Conservation (phyloP, 2,888 invertebrate species). For the Orthonevra nobilis region DNA sequence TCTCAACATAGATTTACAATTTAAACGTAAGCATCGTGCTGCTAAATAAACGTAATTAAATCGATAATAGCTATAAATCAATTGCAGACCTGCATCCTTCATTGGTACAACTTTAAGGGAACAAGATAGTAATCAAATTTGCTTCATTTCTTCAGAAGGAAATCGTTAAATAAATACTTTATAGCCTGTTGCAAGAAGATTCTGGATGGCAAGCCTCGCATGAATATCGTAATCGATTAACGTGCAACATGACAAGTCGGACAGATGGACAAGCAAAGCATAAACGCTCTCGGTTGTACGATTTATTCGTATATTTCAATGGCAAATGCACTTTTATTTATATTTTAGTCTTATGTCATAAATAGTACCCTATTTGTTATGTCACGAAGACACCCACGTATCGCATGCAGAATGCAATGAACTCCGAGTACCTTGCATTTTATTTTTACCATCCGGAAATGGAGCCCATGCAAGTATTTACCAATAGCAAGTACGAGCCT, state of each 20-base stretch:
- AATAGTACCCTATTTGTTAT: constrained; percentile 45
- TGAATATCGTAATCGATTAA: constrained; percentile 43
- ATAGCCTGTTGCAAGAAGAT: not conserved
- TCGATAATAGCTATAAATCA: constrained; percentile 38
- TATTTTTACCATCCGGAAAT: constrained; percentile 43
- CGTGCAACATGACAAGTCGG: constrained; percentile 19
- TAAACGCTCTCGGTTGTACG: not conserved
- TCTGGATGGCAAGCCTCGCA: too few species aligned
- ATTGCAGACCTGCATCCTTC: constrained; percentile 21
- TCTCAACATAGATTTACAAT: not conserved
- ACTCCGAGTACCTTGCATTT: constrained; percentile 41
- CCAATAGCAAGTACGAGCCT: not conserved
- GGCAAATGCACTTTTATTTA: constrained; percentile 26
- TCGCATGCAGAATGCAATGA: constrained; percentile 44
- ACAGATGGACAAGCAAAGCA: constrained; percentile 13
- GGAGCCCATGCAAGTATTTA: constrained; percentile 7
- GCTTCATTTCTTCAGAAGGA: constrained; percentile 14
- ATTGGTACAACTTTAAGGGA: not conserved
- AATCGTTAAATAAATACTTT: constrained; percentile 9
- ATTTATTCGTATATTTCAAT: constrained; percentile 17
- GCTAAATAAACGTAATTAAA: constrained; percentile 31
- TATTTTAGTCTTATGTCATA: constrained; percentile 20
- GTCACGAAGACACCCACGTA: constrained; percentile 54
- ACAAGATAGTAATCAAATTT: constrained; percentile 22
- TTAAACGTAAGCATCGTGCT: constrained; percentile 8